phyloP scores from a whole-genome alignment of 2,797 vertebrate species.

The Amniataba percoides region DNA sequence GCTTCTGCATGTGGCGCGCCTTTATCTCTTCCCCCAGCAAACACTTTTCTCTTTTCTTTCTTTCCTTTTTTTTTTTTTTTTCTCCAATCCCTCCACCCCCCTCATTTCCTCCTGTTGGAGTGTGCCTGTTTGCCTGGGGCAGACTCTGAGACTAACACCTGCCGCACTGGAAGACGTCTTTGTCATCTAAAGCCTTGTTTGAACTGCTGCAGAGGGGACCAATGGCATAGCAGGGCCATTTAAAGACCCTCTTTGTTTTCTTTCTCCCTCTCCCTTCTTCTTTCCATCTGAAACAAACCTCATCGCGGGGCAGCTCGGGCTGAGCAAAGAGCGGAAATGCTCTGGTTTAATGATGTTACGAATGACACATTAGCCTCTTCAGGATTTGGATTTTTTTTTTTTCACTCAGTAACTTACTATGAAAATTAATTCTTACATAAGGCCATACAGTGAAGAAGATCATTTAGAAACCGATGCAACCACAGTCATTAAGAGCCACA shows the following conservation, averaged over 20 bases:
- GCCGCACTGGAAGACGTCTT: slow-evolving; percentile 92
- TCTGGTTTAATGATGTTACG: slow-evolving; percentile 36
- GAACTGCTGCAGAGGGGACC: slow-evolving; percentile 87
- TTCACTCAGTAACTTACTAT: slow-evolving; percentile 36
- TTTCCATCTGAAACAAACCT: slow-evolving; percentile 52
- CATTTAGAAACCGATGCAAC: slow-evolving; percentile 42
- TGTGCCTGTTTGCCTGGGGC: slow-evolving; percentile 87
- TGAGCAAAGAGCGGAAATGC: slow-evolving; percentile 36
- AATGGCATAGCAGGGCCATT: slow-evolving; percentile 83
- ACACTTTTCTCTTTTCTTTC: slow-evolving; percentile 76
- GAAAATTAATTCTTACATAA: slow-evolving; percentile 49
- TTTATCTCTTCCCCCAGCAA: slow-evolving; percentile 81
- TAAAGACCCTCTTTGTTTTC: slow-evolving; percentile 73
- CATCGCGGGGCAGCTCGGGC: slow-evolving; percentile 25
- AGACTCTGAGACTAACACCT: slow-evolving; percentile 94
- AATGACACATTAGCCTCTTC: slow-evolving; percentile 50
- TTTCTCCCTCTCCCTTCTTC: slow-evolving; percentile 42
- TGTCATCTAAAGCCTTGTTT: slow-evolving; percentile 91
- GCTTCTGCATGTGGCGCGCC: slow-evolving; percentile 86
- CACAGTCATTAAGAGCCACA: slow-evolving; percentile 49
- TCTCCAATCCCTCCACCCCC: slow-evolving; percentile 27
- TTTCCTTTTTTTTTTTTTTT: slow-evolving; percentile 21
- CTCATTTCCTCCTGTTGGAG: slow-evolving; percentile 84
- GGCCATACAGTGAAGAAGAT: slow-evolving; percentile 18
- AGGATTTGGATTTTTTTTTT: slow-evolving; percentile 28